A percentile compares a stretch with the other conserved stretches of the same genome.
These are phyloP conservation scores for Malacosoma neustria DNA, from an alignment of 2,888 invertebrate genomes.

Conservation along the genomic window DNA sequence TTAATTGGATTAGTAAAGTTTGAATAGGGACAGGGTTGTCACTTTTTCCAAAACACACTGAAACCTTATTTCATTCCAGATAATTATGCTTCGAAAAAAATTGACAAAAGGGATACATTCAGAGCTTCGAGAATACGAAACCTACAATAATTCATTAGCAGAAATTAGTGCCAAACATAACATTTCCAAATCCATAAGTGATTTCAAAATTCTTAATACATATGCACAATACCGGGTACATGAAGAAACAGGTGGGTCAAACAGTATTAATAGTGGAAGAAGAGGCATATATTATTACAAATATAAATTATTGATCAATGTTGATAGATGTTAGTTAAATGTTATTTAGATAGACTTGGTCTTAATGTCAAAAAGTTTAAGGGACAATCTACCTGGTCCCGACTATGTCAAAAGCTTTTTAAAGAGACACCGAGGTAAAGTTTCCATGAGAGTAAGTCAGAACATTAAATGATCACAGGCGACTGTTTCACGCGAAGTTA, in stretches of 20 bases:
- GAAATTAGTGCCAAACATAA: slow-evolving; percentile 1
- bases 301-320: slow-evolving; percentile 9
- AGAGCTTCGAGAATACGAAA: not conserved
- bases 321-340: slow-evolving; percentile 9
- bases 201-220: slow-evolving; percentile 12
- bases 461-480: slow-evolving; percentile 14
- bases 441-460: slow-evolving; percentile 9
- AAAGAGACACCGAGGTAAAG: slow-evolving; percentile 12
- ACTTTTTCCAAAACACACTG: not conserved
- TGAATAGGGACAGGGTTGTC: not conserved
- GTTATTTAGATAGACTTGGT: slow-evolving; percentile 10
- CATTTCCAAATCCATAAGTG: slow-evolving; percentile 11
- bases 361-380: not conserved
- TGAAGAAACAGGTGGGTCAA: slow-evolving; percentile 12
- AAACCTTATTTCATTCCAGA: not conserved
- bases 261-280: slow-evolving; percentile 7
- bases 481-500: slow-evolving; percentile 10
- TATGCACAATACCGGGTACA: slow-evolving; percentile 9
- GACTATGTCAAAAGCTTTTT: slow-evolving; percentile 9
- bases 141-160: not conserved
- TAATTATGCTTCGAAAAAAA: not conserved
- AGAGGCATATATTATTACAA: slow-evolving; percentile 9
- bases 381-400: not conserved
- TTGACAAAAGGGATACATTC: not conserved
- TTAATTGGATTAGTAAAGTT: not conserved